phyloP scores from a whole-genome alignment of 2,113 vertebrate genomes.

The Pachyramphus minor region DNA sequence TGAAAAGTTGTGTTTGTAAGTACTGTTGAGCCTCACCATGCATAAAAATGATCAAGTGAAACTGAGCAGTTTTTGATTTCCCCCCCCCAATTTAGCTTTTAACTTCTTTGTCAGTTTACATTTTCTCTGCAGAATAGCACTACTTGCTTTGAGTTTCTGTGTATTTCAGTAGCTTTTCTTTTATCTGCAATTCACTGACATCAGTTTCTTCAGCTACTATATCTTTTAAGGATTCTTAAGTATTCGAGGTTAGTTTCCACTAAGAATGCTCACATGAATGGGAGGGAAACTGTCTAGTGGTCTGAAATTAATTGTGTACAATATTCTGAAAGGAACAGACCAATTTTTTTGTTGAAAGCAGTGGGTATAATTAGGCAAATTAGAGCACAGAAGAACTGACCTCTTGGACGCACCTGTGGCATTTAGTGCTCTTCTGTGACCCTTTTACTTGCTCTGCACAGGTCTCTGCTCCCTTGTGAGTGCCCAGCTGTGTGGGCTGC shows the following conservation, averaged over 20 bases:
- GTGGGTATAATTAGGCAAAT: neutral
- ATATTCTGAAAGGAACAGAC: neutral
- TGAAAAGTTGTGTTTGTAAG: neutral
- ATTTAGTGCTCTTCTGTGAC: neutral
- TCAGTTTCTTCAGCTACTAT: neutral
- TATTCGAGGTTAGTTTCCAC: neutral
- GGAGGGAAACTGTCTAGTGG: neutral
- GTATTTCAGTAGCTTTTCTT: neutral
- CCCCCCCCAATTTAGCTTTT: neutral
- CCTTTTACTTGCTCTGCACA: neutral
- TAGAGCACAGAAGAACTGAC: neutral
- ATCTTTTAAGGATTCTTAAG: neutral
- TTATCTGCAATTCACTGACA: neutral
- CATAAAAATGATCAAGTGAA: neutral
- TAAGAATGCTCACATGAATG: neutral
- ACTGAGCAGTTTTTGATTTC: neutral
- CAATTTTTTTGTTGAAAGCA: neutral
- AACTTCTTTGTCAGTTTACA: neutral
- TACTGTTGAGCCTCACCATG: neutral
- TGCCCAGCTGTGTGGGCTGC: neutral
- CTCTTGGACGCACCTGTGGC: fast-evolving
- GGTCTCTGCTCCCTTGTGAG: neutral
- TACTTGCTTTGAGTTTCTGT: neutral
- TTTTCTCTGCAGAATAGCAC: neutral
- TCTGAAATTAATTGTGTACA: neutral